A percentile compares a stretch with the other conserved stretches of the same genome.
These are phyloP conservation scores for Oostethus manadensis DNA, from an alignment of 2,113 vertebrate genomes.

Conservation along the genomic window DNA sequence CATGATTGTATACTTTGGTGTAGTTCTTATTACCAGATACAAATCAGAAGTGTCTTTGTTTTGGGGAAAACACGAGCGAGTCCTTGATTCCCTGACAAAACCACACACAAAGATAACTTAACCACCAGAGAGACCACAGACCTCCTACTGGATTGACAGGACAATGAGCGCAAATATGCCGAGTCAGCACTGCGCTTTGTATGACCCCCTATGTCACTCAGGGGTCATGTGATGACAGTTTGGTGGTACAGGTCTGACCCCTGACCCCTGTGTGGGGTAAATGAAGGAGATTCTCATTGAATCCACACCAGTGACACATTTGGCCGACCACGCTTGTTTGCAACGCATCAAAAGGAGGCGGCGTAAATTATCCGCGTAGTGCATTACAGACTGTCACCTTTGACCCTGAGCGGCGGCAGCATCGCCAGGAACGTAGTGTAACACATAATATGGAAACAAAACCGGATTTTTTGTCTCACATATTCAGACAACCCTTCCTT, in stretches of 20 bases:
- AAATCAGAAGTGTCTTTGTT: constrained; percentile 36
- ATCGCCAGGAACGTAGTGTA: no score
- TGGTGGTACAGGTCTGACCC: constrained; percentile 36
- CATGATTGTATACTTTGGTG: constrained; percentile 21
- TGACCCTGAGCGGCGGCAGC: no score
- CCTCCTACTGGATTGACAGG: constrained; percentile 43
- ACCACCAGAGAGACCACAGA: neutral
- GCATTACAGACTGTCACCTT: no score
- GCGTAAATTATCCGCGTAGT: constrained; percentile 3
- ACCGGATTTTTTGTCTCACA: no score
- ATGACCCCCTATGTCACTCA: constrained; percentile 32
- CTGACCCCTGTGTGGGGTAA: constrained; percentile 39
- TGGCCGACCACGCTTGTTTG: neutral
- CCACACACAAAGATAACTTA: neutral
- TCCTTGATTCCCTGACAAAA: constrained; percentile 23
- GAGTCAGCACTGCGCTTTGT: constrained; percentile 46
- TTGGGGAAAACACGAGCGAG: constrained; percentile 15
- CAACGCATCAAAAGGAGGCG: constrained; percentile 24
- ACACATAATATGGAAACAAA: no score
- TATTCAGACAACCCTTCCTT: no score
- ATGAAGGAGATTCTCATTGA: constrained; percentile 25
- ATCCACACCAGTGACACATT: neutral
- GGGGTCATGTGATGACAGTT: constrained; percentile 58
- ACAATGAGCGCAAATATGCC: constrained; percentile 45
- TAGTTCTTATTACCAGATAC: constrained; percentile 14